phyloP scores from a whole-genome alignment of 2,888 invertebrate genomes.

The Callinectes sapidus region DNA sequence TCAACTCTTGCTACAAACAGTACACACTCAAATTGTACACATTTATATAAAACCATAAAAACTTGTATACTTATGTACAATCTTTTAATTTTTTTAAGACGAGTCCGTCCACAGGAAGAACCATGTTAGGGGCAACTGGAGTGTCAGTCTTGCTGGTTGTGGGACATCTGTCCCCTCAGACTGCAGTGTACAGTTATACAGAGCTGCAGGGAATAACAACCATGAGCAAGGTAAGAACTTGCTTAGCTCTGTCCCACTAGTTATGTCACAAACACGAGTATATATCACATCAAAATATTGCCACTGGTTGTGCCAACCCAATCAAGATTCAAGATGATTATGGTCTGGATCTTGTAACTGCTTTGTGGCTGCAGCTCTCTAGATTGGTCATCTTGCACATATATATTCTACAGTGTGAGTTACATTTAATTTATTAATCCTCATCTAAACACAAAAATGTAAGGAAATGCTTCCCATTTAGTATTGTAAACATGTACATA shows the following conservation, averaged over 20 bases:
- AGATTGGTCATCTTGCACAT: neutral
- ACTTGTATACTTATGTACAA: conserved; percentile 5
- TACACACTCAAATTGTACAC: conserved; percentile 14
- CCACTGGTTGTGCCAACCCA: neutral
- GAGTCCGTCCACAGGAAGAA: conserved; percentile 24
- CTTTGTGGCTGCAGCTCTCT: neutral
- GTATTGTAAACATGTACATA: too few relatives aligned
- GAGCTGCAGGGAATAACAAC: neutral
- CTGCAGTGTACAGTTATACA: neutral
- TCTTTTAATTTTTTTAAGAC: neutral
- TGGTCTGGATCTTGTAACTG: neutral
- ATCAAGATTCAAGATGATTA: neutral
- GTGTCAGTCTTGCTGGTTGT: conserved; percentile 11
- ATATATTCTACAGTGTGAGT: too few relatives aligned
- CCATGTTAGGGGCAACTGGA: neutral
- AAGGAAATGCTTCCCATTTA: too few relatives aligned
- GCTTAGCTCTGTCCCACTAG: neutral
- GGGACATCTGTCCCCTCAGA: neutral
- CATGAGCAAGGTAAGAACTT: neutral
- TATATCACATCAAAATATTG: neutral
- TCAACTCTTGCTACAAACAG: neutral
- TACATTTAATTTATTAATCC: neutral
- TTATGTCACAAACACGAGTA: neutral
- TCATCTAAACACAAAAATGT: neutral
- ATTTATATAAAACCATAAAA: conserved; percentile 20